phyloP scores from a whole-genome alignment of 1,140 invertebrate species.

The Aphaenogaster rudis region DNA sequence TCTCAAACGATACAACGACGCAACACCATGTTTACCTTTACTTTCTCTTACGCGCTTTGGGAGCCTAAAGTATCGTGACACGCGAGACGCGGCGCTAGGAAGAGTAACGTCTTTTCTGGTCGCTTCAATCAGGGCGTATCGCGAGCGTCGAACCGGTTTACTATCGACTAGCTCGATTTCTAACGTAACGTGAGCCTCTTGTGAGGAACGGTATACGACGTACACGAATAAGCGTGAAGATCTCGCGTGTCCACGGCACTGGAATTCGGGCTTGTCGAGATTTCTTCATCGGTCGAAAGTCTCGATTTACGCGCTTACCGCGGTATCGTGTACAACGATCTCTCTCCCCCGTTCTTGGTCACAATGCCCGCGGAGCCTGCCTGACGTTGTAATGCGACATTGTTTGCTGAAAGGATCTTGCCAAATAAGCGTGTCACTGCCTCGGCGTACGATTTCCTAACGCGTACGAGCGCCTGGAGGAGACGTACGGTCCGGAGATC shows the following conservation, averaged over 20 bases:
- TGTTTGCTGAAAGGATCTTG: conserved; percentile 67
- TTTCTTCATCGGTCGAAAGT: not conserved
- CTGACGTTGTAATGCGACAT: conserved; percentile 68
- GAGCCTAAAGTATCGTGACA: conserved; percentile 34
- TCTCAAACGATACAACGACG: conserved; percentile 61
- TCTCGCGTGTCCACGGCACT: not conserved
- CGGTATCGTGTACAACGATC: conserved; percentile 22
- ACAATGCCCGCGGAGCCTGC: conserved; percentile 69
- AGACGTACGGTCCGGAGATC: not conserved
- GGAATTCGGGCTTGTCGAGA: not conserved
- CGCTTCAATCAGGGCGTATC: not conserved
- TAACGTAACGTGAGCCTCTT: not conserved
- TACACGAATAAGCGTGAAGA: not conserved
- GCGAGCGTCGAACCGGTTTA: conserved; percentile 11
- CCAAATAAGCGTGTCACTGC: conserved; percentile 75
- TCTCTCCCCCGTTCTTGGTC: conserved; percentile 69
- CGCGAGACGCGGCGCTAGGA: not conserved
- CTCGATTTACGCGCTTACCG: not conserved
- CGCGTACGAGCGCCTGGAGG: not conserved
- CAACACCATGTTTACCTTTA: conserved; percentile 29
- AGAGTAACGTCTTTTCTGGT: not conserved
- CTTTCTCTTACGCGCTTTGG: conserved; percentile 31
- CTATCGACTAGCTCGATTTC: not conserved
- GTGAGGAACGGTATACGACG: too few species aligned
- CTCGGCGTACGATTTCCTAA: conserved; percentile 57